Conservation (phyloP, 2,888 invertebrate species). For the Caenorhabditis auriculariae region DNA sequence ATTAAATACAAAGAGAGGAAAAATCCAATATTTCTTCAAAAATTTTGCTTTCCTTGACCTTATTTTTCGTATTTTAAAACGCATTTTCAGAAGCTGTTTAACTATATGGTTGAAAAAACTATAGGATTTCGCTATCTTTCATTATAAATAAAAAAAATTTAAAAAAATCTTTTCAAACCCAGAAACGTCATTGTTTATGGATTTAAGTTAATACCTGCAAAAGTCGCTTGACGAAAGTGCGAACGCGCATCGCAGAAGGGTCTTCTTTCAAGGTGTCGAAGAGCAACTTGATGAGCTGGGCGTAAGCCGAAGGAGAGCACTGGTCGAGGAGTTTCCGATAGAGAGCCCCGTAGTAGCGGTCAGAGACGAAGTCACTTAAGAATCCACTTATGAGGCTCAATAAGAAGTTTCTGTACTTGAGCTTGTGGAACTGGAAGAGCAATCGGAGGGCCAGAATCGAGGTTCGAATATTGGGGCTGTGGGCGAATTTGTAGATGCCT, state of each 20-base stretch:
- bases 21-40: conserved; percentile 4
- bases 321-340: conserved; percentile 83
- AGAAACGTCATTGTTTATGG: not conserved
- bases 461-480: conserved; percentile 77
- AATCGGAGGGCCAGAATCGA: conserved; percentile 71
- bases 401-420: conserved; percentile 24
- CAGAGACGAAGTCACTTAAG: conserved; percentile 65
- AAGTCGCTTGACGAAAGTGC: conserved; percentile 83
- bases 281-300: conserved; percentile 40
- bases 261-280: conserved; percentile 73
- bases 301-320: conserved; percentile 68
- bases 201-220: conserved; percentile 69
- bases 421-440: conserved; percentile 71
- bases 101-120: too few relatives aligned
- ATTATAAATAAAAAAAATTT: not conserved
- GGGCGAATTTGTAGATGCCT: conserved; percentile 80
- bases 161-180: not conserved
- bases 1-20: conserved; percentile 7
- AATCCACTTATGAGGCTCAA: not conserved
- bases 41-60: not conserved
- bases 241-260: conserved; percentile 69
- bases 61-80: not conserved
- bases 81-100: not conserved
- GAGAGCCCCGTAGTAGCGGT: conserved; percentile 77
- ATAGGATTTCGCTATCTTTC: too few relatives aligned